Evolutionary conservation across 2,113 vertebrate species (phyloP).

Genomic region (Lophotis ruficrista): DNA sequence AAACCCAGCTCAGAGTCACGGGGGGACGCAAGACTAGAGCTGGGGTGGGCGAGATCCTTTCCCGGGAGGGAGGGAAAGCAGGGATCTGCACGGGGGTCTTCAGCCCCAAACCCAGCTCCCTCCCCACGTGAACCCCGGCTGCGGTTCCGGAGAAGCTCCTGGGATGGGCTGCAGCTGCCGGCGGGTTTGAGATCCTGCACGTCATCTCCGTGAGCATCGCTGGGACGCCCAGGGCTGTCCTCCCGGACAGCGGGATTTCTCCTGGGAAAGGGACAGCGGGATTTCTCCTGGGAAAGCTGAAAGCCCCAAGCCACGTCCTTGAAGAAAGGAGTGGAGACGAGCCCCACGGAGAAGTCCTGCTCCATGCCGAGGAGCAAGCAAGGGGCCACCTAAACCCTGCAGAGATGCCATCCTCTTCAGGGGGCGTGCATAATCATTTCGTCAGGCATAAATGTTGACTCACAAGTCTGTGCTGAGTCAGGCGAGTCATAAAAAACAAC

Average conservation of each 20-base stretch:
- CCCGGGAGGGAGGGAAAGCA: background rate
- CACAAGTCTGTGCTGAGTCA: fast-evolving
- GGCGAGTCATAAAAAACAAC: background rate
- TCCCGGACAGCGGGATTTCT: background rate
- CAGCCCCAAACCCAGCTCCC: background rate
- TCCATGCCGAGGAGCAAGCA: background rate
- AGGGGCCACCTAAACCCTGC: background rate
- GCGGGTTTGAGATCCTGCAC: background rate
- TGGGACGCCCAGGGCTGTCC: background rate
- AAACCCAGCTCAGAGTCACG: fast-evolving
- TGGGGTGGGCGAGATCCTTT: background rate
- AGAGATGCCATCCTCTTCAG: background rate
- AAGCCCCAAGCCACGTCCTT: background rate
- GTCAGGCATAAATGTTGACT: background rate
- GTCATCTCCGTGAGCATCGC: fast-evolving
- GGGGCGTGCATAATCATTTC: background rate
- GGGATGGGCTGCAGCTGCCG: background rate
- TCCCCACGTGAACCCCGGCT: background rate
- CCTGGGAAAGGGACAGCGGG: background rate
- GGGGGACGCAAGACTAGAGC: background rate
- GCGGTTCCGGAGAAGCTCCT: background rate
- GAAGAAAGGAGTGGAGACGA: background rate
- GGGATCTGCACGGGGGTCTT: background rate
- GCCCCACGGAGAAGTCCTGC: background rate
- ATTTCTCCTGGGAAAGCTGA: background rate